Percentiles rank a stretch among this genome's conserved stretches.
Evolutionary conservation across 2,113 vertebrate genomes (phyloP).

Genomic region (Ailurus styani): DNA sequence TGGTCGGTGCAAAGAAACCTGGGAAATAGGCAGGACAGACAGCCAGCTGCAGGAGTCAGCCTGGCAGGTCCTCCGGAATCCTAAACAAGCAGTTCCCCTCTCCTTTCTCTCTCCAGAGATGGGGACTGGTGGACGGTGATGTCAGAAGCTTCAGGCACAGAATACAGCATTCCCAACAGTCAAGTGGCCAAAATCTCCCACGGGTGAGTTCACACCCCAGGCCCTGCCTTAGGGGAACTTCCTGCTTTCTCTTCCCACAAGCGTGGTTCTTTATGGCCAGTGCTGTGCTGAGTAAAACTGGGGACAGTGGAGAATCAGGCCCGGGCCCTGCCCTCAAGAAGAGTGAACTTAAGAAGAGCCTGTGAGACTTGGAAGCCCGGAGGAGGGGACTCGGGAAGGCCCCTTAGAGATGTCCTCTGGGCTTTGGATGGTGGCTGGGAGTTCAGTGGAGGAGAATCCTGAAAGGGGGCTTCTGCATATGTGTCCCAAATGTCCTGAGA

Average conservation of each 20-base stretch:
- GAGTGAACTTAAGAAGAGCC: background rate
- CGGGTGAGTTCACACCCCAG: conserved; percentile 75
- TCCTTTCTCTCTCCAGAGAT: conserved; percentile 77
- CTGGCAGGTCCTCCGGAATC: background rate
- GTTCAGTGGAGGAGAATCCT: background rate
- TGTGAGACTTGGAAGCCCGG: background rate
- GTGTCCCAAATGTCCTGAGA: background rate
- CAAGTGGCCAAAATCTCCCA: conserved; percentile 86
- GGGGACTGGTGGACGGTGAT: conserved; percentile 88
- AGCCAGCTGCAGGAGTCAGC: background rate
- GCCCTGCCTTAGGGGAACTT: background rate
- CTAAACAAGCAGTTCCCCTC: background rate
- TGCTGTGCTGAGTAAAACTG: background rate
- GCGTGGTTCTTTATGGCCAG: background rate
- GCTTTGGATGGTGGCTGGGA: background rate
- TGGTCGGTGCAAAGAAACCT: background rate
- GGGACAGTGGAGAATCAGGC: background rate
- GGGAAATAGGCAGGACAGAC: background rate
- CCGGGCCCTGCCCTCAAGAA: background rate
- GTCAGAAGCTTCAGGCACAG: conserved; percentile 79
- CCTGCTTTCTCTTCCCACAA: background rate
- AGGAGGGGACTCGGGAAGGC: background rate
- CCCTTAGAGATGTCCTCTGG: background rate
- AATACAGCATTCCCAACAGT: conserved; percentile 83
- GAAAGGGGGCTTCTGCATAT: background rate